Percentiles rank a stretch among this genome's conserved stretches.
Conservation (phyloP, 2,888 invertebrate species). For the Blastobasis adustella region DNA sequence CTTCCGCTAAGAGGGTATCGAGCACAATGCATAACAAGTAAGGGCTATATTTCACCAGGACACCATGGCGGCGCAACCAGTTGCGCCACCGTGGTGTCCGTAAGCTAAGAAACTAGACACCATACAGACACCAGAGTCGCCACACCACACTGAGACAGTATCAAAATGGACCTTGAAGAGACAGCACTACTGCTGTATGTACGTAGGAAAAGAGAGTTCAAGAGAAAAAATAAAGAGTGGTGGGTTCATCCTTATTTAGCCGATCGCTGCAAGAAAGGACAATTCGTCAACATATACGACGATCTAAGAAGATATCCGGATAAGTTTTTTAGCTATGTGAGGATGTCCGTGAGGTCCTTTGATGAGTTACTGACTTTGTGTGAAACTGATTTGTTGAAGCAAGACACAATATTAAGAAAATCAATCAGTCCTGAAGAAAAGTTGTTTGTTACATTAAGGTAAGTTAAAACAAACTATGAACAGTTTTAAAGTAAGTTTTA, state of each 20-base stretch:
- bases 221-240: conserved; percentile 10
- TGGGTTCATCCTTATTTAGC: conserved; percentile 11
- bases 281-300: conserved; percentile 7
- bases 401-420: conserved; percentile 8
- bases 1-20: too few species aligned
- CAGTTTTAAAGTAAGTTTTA: too few species aligned
- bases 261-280: conserved; percentile 5
- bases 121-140: too few species aligned
- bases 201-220: background rate
- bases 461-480: background rate
- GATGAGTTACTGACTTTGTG: conserved; percentile 6
- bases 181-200: conserved; percentile 9
- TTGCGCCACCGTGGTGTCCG: too few species aligned
- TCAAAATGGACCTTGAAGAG: conserved; percentile 14
- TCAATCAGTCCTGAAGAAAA: conserved; percentile 15
- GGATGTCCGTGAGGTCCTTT: conserved; percentile 6
- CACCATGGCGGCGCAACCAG: too few species aligned
- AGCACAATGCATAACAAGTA: too few species aligned
- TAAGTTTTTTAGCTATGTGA: conserved; percentile 12
- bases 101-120: too few species aligned
- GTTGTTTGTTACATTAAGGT: conserved; percentile 7
- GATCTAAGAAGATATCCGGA: conserved; percentile 1
- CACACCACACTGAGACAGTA: too few species aligned
- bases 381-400: conserved; percentile 5
- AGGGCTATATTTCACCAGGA: too few species aligned